Percentiles rank a stretch among this genome's conserved stretches.
These are phyloP conservation scores for Conops quadrifasciatus DNA, from an alignment of 2,888 invertebrate genomes.

Conservation along the genomic window DNA sequence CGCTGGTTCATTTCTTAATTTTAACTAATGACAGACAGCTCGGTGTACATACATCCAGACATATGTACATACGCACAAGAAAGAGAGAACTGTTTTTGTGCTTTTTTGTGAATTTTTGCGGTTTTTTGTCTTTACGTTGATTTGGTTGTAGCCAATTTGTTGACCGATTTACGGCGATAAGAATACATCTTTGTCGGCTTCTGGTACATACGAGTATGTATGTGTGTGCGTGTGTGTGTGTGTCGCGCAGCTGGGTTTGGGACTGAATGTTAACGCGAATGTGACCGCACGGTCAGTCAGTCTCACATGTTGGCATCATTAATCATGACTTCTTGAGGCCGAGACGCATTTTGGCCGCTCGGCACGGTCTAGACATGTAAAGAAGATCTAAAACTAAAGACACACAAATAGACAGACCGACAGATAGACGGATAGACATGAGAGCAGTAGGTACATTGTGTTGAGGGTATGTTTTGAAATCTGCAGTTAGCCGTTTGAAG, in stretches of 20 bases:
- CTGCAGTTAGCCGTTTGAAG: background rate
- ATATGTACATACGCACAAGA: no score
- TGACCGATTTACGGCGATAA: constrained; percentile 60
- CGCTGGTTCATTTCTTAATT: constrained; percentile 59
- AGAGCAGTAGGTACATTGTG: background rate
- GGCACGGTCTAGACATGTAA: constrained; percentile 30
- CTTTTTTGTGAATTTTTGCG: constrained; percentile 44
- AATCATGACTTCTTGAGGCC: constrained; percentile 62
- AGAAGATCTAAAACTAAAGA: no score
- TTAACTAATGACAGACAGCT: constrained; percentile 45
- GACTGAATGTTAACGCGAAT: constrained; percentile 6
- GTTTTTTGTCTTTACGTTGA: constrained; percentile 48
- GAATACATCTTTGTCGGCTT: constrained; percentile 29
- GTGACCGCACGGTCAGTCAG: constrained; percentile 45
- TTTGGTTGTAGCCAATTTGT: constrained; percentile 42
- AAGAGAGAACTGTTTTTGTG: no score
- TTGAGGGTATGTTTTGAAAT: constrained; percentile 8
- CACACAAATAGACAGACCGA: constrained; percentile 2
- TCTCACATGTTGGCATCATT: constrained; percentile 64
- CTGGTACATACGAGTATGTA: constrained; percentile 36
- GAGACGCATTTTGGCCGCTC: constrained; percentile 61
- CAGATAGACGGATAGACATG: constrained; percentile 28
- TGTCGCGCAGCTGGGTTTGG: constrained; percentile 25
- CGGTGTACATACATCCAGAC: constrained; percentile 41
- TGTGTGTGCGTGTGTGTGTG: constrained; percentile 37